Evolutionary conservation across 2,888 invertebrate genomes (phyloP).

Genomic region (Magallana nippona): DNA sequence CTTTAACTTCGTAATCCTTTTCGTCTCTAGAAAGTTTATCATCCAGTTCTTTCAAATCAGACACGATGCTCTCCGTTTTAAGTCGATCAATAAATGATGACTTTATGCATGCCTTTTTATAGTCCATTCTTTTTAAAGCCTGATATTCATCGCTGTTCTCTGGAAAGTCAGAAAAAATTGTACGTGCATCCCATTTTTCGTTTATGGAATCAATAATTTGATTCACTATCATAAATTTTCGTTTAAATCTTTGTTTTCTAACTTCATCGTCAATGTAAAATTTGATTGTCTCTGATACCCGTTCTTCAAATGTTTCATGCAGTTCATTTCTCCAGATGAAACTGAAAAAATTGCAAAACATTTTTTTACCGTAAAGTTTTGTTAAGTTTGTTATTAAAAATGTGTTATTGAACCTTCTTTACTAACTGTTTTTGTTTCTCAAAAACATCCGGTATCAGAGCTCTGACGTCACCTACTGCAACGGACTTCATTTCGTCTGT

Average conservation of each 20-base stretch:
- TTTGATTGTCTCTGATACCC: conserved; percentile 47
- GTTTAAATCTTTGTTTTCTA: conserved; percentile 5
- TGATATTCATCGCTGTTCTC: too few species aligned
- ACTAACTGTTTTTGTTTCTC: conserved; percentile 49
- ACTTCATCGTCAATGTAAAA: conserved; percentile 31
- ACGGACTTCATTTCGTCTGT: conserved; percentile 52
- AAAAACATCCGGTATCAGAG: conserved; percentile 54
- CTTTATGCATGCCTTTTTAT: too few species aligned
- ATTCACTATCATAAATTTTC: conserved; percentile 42
- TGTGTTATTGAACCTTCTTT: background rate
- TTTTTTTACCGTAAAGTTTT: too few species aligned
- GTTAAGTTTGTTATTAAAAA: background rate
- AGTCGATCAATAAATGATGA: too few species aligned
- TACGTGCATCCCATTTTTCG: too few species aligned
- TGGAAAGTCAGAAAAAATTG: too few species aligned
- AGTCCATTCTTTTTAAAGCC: too few species aligned
- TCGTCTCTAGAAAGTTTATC: too few species aligned
- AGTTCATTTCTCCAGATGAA: background rate
- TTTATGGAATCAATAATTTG: conserved; percentile 15
- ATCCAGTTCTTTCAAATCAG: too few species aligned
- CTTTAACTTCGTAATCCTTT: too few species aligned
- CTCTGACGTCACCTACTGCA: conserved; percentile 52
- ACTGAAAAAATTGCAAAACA: background rate
- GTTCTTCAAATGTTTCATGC: conserved; percentile 38
- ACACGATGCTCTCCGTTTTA: too few species aligned